These are phyloP conservation scores for Alcedo quadribrachys DNA, from an alignment of 2,797 vertebrate genomes.

Conservation along the genomic window DNA sequence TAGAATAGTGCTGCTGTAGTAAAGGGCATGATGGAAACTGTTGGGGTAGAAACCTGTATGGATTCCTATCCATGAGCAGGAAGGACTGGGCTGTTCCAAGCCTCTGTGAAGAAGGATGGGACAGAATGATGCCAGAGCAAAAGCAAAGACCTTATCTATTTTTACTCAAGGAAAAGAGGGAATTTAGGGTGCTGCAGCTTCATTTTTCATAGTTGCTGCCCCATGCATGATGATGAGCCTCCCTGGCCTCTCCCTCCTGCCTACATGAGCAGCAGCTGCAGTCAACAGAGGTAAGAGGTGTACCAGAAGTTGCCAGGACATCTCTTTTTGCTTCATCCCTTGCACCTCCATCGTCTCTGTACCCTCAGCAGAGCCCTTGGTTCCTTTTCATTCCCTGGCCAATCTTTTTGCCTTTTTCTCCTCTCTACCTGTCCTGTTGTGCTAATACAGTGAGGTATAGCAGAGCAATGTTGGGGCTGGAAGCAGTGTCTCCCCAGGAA, in stretches of 20 bases:
- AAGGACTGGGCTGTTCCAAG: fast-evolving
- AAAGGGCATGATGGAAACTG: background rate
- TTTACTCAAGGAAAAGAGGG: background rate
- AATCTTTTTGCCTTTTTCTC: background rate
- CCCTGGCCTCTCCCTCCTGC: background rate
- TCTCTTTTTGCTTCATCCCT: background rate
- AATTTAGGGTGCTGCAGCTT: background rate
- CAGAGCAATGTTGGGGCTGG: background rate
- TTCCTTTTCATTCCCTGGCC: background rate
- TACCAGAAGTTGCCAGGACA: background rate
- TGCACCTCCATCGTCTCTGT: fast-evolving
- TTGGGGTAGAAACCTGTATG: background rate
- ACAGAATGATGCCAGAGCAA: background rate
- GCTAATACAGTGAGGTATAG: fast-evolving
- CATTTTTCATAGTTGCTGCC: background rate
- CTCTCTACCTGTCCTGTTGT: background rate
- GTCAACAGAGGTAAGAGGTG: background rate
- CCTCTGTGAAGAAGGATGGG: background rate
- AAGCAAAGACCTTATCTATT: background rate
- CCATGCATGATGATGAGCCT: fast-evolving
- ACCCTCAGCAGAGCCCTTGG: background rate
- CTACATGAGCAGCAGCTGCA: background rate
- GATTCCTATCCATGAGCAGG: background rate
- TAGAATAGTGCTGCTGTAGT: background rate
- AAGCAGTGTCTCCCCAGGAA: background rate